Evolutionary conservation across 2,888 invertebrate species (phyloP), one percentile per base, ranked within the genome.

Genomic region (Pegoplata infirma): DNA sequence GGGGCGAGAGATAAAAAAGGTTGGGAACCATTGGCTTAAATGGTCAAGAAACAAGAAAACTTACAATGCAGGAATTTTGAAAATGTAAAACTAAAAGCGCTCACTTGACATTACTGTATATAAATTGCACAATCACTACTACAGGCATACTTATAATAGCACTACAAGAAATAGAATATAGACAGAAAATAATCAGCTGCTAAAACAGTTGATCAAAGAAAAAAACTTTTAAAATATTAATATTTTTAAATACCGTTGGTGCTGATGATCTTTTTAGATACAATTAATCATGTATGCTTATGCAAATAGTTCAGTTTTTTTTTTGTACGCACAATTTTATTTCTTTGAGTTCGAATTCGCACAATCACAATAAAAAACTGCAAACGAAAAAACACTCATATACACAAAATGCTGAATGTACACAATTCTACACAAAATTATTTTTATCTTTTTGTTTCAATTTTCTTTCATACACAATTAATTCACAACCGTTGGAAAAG

Each of bases 351-450:
- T n/a, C 44, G 16, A 44, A 59, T 44, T 10, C 3, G 19, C 40
- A 40, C 40, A 59, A 58, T 8, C 14, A 58, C 40, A 59, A 58
- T 8, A 8, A 58, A 12, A 58, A n/a, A 21, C 19, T 36, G 55
- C 55, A 56, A 32, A 32, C 32, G 32, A 32, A 32, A 36, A 58
- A 58, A 58, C 58, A 44, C 44, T 58, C 58, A 44, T 59, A 59
- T 59, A 59, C 58, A 59, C 44, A 59, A 59, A 59, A 59, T 58
- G 14, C 1, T 36, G 12, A 56, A 40, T 58, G 58, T n/a, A n/a
- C 58, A 44, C 58, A 40, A 40, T 40, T n/a, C n/a, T n/a, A 10
- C 12, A 25, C 25, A 25, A 25, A 25, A 25, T n/a, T n/a, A n/a
- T n/a, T n/a, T 10, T 32, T 32, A n/a, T 1, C n/a, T n/a, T n/a